These are phyloP conservation scores for Drosophila oshimai DNA, from an alignment of 1,140 invertebrate genomes.

Conservation along the genomic window DNA sequence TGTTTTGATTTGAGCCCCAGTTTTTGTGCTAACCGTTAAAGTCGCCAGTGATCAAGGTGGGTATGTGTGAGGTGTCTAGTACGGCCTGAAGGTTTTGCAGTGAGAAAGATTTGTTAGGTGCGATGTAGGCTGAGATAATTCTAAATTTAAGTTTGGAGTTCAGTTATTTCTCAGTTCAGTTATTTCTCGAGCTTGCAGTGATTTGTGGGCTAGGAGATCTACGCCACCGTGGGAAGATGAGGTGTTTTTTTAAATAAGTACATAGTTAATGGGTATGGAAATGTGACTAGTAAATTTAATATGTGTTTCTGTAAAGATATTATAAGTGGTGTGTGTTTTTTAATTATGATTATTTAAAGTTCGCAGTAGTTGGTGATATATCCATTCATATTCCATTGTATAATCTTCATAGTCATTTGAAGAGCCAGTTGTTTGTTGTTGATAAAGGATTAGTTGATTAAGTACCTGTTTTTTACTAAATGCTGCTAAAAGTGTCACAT, in stretches of 20 bases:
- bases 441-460: conserved; percentile 1
- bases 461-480: not conserved
- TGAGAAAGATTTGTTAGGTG: conserved; percentile 5
- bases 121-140: conserved; percentile 15
- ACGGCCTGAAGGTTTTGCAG: conserved; percentile 9
- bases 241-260: not conserved
- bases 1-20: conserved; percentile 11
- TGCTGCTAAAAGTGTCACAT: too few species aligned
- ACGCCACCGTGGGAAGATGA: not conserved
- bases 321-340: not conserved
- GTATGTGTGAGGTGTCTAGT: too few species aligned
- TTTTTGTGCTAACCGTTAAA: conserved; percentile 25
- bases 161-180: not conserved
- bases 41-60: too few species aligned
- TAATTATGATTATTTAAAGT: not conserved
- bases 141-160: conserved; percentile 3
- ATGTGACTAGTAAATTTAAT: not conserved
- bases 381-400: conserved; percentile 1
- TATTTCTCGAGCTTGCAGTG: not conserved
- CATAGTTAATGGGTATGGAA: not conserved
- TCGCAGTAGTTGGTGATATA: not conserved
- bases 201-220: not conserved
- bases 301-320: not conserved
- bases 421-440: too few species aligned
- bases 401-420: not conserved